Percentiles rank a stretch among this genome's conserved stretches.
phyloP scores from a whole-genome alignment of 2,113 vertebrate genomes.

The Ancistrus triradiatus region DNA sequence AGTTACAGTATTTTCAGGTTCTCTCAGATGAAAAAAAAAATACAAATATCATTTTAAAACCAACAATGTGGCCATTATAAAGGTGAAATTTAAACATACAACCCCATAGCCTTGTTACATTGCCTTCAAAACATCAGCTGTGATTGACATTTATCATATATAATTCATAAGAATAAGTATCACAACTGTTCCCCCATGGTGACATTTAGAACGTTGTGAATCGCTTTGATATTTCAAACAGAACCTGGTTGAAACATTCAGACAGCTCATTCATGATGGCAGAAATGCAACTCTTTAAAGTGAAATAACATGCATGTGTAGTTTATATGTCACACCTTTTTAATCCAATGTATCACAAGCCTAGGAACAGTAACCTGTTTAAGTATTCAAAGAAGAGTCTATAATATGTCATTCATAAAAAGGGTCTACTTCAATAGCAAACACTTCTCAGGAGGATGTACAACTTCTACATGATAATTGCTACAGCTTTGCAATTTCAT shows the following conservation, averaged over 20 bases:
- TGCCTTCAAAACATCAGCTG: no score
- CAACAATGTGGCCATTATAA: no score
- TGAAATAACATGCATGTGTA: neutral
- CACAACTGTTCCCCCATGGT: slow-evolving; percentile 58
- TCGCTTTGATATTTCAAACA: neutral
- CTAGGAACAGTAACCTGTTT: no score
- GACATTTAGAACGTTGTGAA: slow-evolving; percentile 62
- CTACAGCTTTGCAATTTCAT: neutral
- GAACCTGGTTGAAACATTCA: neutral
- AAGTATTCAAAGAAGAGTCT: neutral
- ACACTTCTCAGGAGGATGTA: neutral
- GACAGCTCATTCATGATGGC: neutral
- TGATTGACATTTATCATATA: slow-evolving; percentile 49
- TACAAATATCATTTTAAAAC: no score
- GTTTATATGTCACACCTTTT: neutral
- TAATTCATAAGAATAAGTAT: slow-evolving; percentile 58
- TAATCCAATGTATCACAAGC: no score
- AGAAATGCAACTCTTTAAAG: neutral
- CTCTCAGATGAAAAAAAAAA: no score
- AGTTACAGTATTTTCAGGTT: no score
- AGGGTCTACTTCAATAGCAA: neutral
- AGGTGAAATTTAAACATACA: no score
- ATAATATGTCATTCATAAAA: neutral
- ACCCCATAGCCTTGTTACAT: no score
- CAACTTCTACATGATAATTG: neutral